Evolutionary conservation across 2,888 invertebrate genomes (phyloP).

Genomic region (Drosophila emarginata): DNA sequence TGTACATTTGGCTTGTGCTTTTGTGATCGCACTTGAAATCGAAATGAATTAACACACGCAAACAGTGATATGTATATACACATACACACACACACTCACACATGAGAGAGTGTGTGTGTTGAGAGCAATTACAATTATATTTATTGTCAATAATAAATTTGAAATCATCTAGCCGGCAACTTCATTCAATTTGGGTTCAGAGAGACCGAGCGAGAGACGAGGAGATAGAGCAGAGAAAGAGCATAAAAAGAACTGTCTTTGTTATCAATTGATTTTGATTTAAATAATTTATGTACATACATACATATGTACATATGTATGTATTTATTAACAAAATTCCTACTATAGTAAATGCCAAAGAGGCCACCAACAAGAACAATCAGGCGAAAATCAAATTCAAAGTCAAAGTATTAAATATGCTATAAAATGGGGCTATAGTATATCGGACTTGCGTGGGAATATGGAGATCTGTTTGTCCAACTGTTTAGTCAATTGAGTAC

Average conservation of each 20-base stretch:
- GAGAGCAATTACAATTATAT: background rate
- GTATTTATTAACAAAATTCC: constrained; percentile 4
- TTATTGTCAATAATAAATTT: constrained; percentile 9
- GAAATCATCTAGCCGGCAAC: constrained; percentile 13
- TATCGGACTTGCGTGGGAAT: constrained; percentile 26
- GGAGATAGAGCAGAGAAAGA: constrained; percentile 4
- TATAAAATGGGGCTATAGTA: no score
- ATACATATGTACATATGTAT: no score
- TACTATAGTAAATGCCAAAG: background rate
- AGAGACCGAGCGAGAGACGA: background rate
- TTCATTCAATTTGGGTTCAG: background rate
- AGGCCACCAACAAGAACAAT: background rate
- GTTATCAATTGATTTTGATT: constrained; percentile 32
- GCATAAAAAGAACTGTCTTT: constrained; percentile 27
- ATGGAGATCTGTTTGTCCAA: constrained; percentile 18
- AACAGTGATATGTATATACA: background rate
- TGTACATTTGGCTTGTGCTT: constrained; percentile 2
- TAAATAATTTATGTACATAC: constrained; percentile 16
- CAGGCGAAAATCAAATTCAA: background rate
- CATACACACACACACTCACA: background rate
- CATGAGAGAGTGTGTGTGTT: background rate
- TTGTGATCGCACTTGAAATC: constrained; percentile 13
- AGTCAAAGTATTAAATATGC: background rate
- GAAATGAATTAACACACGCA: constrained; percentile 11
- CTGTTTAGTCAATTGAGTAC: constrained; percentile 16